phyloP scores from a whole-genome alignment of 2,797 vertebrate genomes.

The Bothrops alternatus region DNA sequence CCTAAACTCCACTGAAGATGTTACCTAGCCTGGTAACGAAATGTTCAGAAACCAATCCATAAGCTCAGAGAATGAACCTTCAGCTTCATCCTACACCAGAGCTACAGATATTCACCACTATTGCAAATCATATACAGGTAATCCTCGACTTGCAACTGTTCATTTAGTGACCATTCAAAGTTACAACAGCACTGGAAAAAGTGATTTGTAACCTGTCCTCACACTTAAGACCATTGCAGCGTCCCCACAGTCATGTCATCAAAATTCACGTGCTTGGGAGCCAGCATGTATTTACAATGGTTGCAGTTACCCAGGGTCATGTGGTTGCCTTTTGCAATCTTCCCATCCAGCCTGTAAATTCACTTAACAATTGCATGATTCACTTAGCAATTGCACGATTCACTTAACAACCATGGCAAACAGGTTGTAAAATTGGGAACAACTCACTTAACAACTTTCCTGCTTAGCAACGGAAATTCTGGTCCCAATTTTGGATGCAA shows the following conservation, averaged over 20 bases:
- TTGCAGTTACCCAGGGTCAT: neutral
- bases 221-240: neutral
- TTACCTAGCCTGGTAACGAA: too few relatives aligned
- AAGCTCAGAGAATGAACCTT: too few relatives aligned
- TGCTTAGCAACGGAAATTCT: neutral
- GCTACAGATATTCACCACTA: too few relatives aligned
- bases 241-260: neutral
- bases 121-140: neutral
- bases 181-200: neutral
- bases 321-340: neutral
- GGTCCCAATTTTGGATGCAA: neutral
- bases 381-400: neutral
- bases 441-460: neutral
- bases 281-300: neutral
- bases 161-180: neutral
- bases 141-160: neutral
- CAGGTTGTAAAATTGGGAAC: neutral
- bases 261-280: neutral
- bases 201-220: neutral
- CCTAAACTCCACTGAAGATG: too few relatives aligned
- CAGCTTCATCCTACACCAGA: too few relatives aligned
- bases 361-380: neutral
- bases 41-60: too few relatives aligned
- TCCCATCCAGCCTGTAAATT: neutral
- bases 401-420: neutral